These are phyloP conservation scores for Strongylocentrotus purpuratus DNA, from an alignment of 35 echinoderm and acorn worm genomes.

Conservation along the genomic window DNA sequence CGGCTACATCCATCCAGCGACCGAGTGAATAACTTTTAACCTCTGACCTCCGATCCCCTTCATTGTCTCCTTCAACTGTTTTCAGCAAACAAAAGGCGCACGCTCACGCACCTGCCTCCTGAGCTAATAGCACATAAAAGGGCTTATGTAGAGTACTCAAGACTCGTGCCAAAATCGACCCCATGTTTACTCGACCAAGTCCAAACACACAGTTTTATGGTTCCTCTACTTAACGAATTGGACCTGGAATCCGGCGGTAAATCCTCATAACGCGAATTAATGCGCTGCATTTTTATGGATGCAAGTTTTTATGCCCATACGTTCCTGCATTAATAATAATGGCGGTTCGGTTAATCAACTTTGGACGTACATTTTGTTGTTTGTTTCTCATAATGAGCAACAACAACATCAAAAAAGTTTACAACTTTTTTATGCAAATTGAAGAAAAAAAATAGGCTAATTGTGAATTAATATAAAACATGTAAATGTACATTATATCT, in stretches of 20 bases:
- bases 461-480: too few relatives aligned
- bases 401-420: too few relatives aligned
- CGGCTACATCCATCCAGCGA: neutral
- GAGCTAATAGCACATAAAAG: slow-evolving; percentile 21
- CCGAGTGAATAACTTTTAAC: slow-evolving; percentile 15
- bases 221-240: neutral
- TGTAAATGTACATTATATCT: too few relatives aligned
- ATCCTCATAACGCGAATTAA: neutral
- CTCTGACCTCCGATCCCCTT: neutral
- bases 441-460: too few relatives aligned
- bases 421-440: too few relatives aligned
- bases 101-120: neutral
- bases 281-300: neutral
- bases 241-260: neutral
- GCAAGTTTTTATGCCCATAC: neutral
- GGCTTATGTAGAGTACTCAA: neutral
- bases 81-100: slow-evolving; percentile 28
- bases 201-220: slow-evolving; percentile 24
- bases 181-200: slow-evolving; percentile 31
- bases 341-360: neutral
- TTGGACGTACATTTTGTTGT: too few relatives aligned
- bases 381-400: too few relatives aligned
- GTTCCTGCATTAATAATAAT: neutral
- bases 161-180: neutral
- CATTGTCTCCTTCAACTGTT: neutral